phyloP scores from a whole-genome alignment of 2,797 vertebrate genomes.

The Morelia viridis region DNA sequence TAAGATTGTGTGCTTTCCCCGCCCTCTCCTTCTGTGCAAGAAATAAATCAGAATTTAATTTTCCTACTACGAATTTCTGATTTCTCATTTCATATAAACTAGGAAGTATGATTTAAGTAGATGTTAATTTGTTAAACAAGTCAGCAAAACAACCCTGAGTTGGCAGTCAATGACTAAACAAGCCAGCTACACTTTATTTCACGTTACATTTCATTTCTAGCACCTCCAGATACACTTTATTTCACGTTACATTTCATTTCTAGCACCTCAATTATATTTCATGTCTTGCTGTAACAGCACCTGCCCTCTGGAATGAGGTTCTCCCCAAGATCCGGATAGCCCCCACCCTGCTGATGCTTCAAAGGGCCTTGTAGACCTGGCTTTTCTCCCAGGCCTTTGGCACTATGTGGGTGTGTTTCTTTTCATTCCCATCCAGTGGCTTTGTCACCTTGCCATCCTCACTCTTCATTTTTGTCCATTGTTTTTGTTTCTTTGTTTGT shows the following conservation, averaged over 20 bases:
- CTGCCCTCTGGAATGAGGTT: neutral
- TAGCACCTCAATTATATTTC: neutral
- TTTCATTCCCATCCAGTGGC: neutral
- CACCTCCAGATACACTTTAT: neutral
- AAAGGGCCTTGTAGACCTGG: neutral
- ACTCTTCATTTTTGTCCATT: neutral
- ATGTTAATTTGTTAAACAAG: neutral
- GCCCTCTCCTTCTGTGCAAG: neutral
- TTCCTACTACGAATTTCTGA: neutral
- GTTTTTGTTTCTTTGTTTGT: neutral
- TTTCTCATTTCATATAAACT: neutral
- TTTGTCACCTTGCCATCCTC: neutral
- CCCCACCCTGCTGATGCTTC: neutral
- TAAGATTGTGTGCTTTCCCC: neutral
- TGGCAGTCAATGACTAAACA: neutral
- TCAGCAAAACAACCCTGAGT: neutral
- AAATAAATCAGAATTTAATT: conserved; percentile 5
- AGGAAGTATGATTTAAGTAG: neutral
- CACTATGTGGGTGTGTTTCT: neutral
- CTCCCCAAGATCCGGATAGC: neutral
- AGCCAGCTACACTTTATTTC: neutral
- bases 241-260: neutral
- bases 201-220: neutral
- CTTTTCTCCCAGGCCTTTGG: neutral
- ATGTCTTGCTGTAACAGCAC: neutral